phyloP scores from a whole-genome alignment of 2,888 invertebrate genomes.

The Zygothrica quintamaculata region DNA sequence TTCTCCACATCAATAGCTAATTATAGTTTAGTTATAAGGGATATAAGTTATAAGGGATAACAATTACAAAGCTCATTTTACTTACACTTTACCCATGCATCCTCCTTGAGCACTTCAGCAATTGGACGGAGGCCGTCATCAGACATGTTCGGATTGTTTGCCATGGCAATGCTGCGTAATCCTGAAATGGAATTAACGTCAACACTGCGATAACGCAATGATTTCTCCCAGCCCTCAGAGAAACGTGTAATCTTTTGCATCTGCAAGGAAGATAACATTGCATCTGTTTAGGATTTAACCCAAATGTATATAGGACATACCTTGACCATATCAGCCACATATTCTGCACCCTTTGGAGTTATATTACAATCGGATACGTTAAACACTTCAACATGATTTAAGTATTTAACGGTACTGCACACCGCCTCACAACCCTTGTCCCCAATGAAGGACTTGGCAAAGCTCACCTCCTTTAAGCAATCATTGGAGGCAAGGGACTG shows the following conservation, averaged over 20 bases:
- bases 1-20: constrained; percentile 90
- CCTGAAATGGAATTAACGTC: constrained; percentile 90
- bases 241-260: constrained; percentile 90
- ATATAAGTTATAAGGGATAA: too few relatives aligned
- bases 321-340: constrained; percentile 89
- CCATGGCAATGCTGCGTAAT: constrained; percentile 88
- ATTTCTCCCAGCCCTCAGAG: constrained; percentile 92
- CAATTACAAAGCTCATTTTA: neutral
- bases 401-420: constrained; percentile 88
- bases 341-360: constrained; percentile 87
- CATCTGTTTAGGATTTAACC: constrained; percentile 82
- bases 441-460: constrained; percentile 89
- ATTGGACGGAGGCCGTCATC: constrained; percentile 88
- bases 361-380: constrained; percentile 90
- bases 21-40: neutral
- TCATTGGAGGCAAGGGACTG: constrained; percentile 87
- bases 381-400: constrained; percentile 88
- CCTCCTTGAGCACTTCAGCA: constrained; percentile 89
- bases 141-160: constrained; percentile 88
- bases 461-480: constrained; percentile 88
- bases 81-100: constrained; percentile 90
- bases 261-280: too few relatives aligned
- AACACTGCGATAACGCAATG: constrained; percentile 90
- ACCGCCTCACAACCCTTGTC: constrained; percentile 90
- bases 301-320: constrained; percentile 73